Evolutionary conservation across 1,140 invertebrate genomes (phyloP).

Genomic region (Pseudomyrmex flavicornis): DNA sequence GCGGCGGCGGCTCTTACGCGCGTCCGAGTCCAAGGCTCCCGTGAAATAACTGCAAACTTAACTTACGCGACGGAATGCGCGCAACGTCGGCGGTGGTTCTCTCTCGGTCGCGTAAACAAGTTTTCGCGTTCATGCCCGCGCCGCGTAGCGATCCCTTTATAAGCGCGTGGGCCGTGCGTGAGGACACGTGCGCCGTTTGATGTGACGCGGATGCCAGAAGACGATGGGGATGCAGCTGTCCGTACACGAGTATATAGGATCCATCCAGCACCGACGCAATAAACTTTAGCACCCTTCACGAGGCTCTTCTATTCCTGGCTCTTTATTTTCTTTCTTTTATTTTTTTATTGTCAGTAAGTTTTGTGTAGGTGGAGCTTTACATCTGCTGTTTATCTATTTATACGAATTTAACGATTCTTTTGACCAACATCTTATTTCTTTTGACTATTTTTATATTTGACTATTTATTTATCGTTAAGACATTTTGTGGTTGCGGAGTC

Average conservation of each 20-base stretch:
- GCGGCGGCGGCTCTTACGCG: not conserved
- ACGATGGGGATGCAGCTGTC: conserved; percentile 43
- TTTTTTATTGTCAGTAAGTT: not conserved
- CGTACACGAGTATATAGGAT: not conserved
- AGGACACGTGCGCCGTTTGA: conserved; percentile 30
- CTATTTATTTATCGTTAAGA: no score
- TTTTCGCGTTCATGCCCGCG: conserved; percentile 59
- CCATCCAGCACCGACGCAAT: not conserved
- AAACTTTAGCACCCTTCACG: not conserved
- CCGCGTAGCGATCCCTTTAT: conserved; percentile 53
- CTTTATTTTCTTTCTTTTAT: not conserved
- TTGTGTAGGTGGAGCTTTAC: no score
- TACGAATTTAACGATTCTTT: no score
- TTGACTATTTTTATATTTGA: no score
- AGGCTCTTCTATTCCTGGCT: not conserved
- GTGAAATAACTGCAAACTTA: conserved; percentile 59
- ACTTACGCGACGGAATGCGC: conserved; percentile 55
- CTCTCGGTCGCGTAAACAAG: conserved; percentile 65
- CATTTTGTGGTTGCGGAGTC: no score
- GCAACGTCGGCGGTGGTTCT: not conserved
- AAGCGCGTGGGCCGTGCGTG: conserved; percentile 39
- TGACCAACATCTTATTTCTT: no score
- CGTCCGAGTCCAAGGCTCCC: conserved; percentile 60
- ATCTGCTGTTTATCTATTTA: no score
- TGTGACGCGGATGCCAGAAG: conserved; percentile 42